Evolutionary conservation across 2,113 vertebrate genomes (phyloP).

Genomic region (Pelobates fuscus): DNA sequence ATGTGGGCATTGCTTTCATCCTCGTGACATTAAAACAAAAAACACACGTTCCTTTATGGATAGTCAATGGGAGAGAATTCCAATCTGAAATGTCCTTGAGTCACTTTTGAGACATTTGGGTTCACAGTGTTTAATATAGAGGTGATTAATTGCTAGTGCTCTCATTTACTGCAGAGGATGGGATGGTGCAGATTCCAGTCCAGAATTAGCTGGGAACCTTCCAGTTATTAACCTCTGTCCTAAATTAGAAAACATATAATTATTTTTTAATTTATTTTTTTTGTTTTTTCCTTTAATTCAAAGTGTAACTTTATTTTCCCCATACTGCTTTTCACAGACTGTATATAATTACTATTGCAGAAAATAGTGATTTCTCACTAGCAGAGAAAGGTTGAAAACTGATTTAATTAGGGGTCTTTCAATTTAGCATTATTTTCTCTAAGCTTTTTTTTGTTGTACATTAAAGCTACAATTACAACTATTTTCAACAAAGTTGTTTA

Average conservation of each 20-base stretch:
- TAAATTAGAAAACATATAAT: no score
- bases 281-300: neutral
- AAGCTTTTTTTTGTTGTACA: conserved; percentile 77
- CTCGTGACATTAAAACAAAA: no score
- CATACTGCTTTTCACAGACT: neutral
- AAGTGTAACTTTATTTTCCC: neutral
- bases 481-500: conserved; percentile 81
- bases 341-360: neutral
- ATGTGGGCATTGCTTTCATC: no score
- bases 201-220: neutral
- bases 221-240: neutral
- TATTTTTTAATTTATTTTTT: neutral
- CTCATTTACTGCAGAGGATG: neutral
- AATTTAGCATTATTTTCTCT: conserved; percentile 60
- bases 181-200: no score
- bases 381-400: neutral
- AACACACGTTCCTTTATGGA: no score
- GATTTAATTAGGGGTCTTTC: conserved; percentile 1
- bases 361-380: no score
- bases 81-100: no score
- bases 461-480: conserved; percentile 74
- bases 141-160: neutral
- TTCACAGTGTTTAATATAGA: neutral
- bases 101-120: neutral
- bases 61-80: no score